Conservation (phyloP, 2,797 vertebrate genomes). For the Limnodromus scolopaceus region DNA sequence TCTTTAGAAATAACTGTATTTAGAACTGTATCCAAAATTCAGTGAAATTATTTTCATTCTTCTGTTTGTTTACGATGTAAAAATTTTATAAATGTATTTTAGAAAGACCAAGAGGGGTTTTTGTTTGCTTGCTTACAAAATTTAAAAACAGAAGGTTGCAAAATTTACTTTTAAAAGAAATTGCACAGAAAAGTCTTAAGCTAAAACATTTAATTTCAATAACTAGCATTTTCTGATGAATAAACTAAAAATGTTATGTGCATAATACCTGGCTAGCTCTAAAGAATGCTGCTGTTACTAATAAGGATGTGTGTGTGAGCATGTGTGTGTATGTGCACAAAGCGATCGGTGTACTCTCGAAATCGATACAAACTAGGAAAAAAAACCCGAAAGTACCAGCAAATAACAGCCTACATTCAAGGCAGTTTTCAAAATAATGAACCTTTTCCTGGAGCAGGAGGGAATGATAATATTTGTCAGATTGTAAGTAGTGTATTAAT, state of each 20-base stretch:
- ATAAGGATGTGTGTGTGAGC: not conserved
- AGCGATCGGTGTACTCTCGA: not conserved
- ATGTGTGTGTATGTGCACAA: not conserved
- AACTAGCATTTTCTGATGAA: not conserved
- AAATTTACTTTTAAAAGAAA: not conserved
- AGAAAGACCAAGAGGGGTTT: rapidly evolving
- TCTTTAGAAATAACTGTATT: not conserved
- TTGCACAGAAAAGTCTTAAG: not conserved
- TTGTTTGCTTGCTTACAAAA: not conserved
- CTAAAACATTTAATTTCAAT: not conserved
- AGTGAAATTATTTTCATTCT: not conserved
- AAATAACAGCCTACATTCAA: not conserved
- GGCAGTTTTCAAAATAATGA: not conserved
- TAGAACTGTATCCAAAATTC: not conserved
- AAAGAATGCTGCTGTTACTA: not conserved
- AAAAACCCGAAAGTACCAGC: not conserved
- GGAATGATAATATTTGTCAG: not conserved
- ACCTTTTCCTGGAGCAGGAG: not conserved
- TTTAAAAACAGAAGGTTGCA: not conserved
- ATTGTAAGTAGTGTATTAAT: not conserved
- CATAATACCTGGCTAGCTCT: not conserved
- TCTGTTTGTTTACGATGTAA: not conserved
- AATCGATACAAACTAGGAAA: not conserved
- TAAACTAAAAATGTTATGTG: rapidly evolving
- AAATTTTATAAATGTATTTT: not conserved